Evolutionary conservation across 2,113 vertebrate genomes (phyloP).

Genomic region (Notarius quadriscutis): DNA sequence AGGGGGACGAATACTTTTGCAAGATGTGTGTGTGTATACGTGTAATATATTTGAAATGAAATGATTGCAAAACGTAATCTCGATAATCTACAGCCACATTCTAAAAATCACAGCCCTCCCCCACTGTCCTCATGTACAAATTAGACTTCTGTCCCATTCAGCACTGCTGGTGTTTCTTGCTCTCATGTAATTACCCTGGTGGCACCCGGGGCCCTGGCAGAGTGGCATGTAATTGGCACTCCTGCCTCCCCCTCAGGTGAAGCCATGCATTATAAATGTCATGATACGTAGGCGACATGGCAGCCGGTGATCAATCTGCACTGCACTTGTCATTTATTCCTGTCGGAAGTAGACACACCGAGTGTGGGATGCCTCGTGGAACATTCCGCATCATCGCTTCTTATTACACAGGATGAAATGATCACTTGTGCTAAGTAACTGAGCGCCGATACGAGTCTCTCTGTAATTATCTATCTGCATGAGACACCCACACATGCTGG

Average conservation of each 20-base stretch:
- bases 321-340: conserved; percentile 36
- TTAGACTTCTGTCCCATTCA: conserved; percentile 29
- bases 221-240: conserved; percentile 52
- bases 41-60: no score
- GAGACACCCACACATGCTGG: background rate
- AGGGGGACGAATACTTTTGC: no score
- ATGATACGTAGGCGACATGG: conserved; percentile 42
- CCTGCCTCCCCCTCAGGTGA: conserved; percentile 49
- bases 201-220: conserved; percentile 31
- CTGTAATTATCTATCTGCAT: conserved; percentile 30
- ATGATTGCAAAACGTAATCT: background rate
- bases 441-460: background rate
- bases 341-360: background rate
- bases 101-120: conserved; percentile 28
- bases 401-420: conserved; percentile 18
- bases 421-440: conserved; percentile 13
- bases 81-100: background rate
- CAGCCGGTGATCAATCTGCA: conserved; percentile 45
- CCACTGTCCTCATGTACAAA: conserved; percentile 28
- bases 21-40: no score
- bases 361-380: conserved; percentile 5
- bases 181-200: conserved; percentile 51
- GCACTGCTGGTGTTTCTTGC: conserved; percentile 11
- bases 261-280: conserved; percentile 54
- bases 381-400: conserved; percentile 21